A percentile compares a stretch with the other conserved stretches of the same genome.
Conservation (phyloP, 2,888 invertebrate genomes). For the Brenthis daphne region DNA sequence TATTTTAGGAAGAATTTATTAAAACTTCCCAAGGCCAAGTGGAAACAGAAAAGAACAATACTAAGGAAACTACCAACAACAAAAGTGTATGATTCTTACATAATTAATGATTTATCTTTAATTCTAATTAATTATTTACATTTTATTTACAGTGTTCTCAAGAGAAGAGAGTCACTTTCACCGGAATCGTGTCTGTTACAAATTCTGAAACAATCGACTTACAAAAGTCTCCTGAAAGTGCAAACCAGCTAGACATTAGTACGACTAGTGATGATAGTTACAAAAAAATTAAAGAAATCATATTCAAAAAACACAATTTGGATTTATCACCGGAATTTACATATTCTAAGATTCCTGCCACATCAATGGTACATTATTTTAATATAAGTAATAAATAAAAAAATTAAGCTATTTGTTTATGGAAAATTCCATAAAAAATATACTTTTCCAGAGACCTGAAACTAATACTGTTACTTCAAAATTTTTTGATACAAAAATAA, state of each 20-base stretch:
- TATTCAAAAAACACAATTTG: conserved; percentile 64
- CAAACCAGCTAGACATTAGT: conserved; percentile 50
- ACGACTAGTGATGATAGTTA: conserved; percentile 42
- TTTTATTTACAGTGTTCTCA: conserved; percentile 46
- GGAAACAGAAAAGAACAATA: conserved; percentile 5
- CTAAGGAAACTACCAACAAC: not conserved
- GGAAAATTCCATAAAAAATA: conserved; percentile 1
- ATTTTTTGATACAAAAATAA: conserved; percentile 53
- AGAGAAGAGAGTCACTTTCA: conserved; percentile 55
- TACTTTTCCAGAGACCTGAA: conserved; percentile 48
- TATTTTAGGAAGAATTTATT: conserved; percentile 5
- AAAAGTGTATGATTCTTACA: not conserved
- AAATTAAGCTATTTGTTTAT: not conserved
- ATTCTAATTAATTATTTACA: not conserved
- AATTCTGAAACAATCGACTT: conserved; percentile 18
- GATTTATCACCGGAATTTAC: conserved; percentile 68
- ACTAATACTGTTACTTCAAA: conserved; percentile 58
- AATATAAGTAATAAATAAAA: not conserved
- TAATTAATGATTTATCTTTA: not conserved
- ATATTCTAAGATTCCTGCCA: conserved; percentile 57
- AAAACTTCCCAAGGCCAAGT: not conserved
- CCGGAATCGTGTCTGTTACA: conserved; percentile 14
- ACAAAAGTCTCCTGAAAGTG: conserved; percentile 32
- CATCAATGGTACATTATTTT: conserved; percentile 45
- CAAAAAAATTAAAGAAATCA: conserved; percentile 49